These are phyloP conservation scores for Tympanoctomys barrerae DNA, from an alignment of 2,797 vertebrate genomes.

Conservation along the genomic window DNA sequence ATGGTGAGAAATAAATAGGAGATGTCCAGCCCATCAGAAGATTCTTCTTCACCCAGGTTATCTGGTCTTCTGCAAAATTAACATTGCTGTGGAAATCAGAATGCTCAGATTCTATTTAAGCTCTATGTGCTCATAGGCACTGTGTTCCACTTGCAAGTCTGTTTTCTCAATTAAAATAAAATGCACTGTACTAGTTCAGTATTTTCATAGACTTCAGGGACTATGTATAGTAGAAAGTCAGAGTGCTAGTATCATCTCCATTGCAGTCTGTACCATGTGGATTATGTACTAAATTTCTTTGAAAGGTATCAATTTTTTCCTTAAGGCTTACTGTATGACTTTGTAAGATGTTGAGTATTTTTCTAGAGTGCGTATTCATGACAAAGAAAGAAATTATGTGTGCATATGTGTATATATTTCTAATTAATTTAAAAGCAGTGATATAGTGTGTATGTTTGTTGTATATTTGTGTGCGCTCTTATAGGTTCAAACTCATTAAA, in stretches of 20 bases:
- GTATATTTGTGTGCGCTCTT: background rate
- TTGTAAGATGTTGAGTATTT: constrained; percentile 11
- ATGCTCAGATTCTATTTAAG: background rate
- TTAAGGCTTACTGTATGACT: background rate
- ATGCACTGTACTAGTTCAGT: background rate
- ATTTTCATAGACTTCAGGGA: background rate
- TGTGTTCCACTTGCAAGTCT: background rate
- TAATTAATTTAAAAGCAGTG: constrained; percentile 1
- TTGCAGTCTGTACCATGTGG: background rate
- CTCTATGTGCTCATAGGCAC: background rate
- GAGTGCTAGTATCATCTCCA: background rate
- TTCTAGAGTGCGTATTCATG: background rate
- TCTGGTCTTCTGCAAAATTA: background rate
- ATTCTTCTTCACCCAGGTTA: background rate
- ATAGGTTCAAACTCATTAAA: background rate
- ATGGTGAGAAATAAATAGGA: background rate
- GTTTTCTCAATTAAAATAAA: constrained; percentile 47
- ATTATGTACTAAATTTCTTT: background rate
- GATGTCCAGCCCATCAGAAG: background rate
- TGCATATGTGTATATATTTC: background rate
- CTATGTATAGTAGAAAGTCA: background rate
- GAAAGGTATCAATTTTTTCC: background rate
- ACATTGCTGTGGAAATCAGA: background rate
- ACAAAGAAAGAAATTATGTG: background rate
- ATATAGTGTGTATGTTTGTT: background rate